Evolutionary conservation across 1,140 invertebrate species (phyloP).

Genomic region (Caerostris extrusa): DNA sequence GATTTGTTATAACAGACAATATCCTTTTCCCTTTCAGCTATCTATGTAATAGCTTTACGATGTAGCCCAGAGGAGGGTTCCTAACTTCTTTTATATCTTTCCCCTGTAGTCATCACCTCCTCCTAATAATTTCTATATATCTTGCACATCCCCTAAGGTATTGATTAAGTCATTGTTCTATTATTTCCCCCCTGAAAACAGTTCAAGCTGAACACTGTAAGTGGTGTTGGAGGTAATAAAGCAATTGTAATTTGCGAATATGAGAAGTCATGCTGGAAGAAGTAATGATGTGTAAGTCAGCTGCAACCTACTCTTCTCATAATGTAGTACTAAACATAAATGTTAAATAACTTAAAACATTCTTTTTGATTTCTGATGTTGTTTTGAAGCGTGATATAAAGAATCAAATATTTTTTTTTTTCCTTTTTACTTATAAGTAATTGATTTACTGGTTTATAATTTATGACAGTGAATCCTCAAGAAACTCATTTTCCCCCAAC

Average conservation of each 20-base stretch:
- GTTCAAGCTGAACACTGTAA: not conserved
- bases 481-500: too few relatives aligned
- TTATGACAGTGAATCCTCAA: too few relatives aligned
- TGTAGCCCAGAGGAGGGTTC: not conserved
- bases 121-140: conserved; percentile 10
- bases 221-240: not conserved
- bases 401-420: too few relatives aligned
- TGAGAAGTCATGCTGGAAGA: not conserved
- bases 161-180: conserved; percentile 24
- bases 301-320: too few relatives aligned
- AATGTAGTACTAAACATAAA: too few relatives aligned
- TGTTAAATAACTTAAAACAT: too few relatives aligned
- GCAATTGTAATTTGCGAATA: not conserved
- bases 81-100: conserved; percentile 14
- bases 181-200: not conserved
- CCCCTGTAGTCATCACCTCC: not conserved
- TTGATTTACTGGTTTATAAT: too few relatives aligned
- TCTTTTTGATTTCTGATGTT: too few relatives aligned
- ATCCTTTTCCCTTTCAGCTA: not conserved
- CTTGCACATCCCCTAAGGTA: not conserved
- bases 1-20: not conserved
- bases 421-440: too few relatives aligned
- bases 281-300: not conserved
- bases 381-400: too few relatives aligned
- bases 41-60: conserved; percentile 1